Percentiles rank a stretch among this genome's conserved stretches.
Evolutionary conservation across 2,888 invertebrate genomes (phyloP).

Genomic region (Blastobasis lacticolella): DNA sequence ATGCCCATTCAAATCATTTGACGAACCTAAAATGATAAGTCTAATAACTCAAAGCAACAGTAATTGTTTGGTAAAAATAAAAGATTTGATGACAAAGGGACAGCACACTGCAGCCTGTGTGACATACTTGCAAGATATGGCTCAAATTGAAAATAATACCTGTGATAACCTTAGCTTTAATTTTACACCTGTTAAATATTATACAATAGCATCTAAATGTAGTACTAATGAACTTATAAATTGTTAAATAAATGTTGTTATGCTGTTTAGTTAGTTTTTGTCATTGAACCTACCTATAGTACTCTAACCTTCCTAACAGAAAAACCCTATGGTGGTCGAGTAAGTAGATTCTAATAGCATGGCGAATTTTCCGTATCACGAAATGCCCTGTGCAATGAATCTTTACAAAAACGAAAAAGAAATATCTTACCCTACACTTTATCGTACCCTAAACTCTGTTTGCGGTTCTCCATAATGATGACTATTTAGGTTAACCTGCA

Average conservation of each 20-base stretch:
- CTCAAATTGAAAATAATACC: conserved; percentile 13
- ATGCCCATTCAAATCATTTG: conserved; percentile 77
- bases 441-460: no score
- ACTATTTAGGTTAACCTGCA: no score
- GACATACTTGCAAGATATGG: conserved; percentile 23
- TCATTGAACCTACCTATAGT: no score
- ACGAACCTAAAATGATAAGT: conserved; percentile 45
- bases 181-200: conserved; percentile 60
- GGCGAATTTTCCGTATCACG: no score
- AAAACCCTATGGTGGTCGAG: no score
- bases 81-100: conserved; percentile 11
- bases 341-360: no score
- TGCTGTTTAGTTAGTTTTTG: not conserved
- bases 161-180: conserved; percentile 45
- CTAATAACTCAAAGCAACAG: conserved; percentile 5
- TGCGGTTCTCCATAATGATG: no score
- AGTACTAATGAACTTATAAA: conserved; percentile 3
- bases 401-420: no score
- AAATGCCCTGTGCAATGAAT: no score
- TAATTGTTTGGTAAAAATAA: no score
- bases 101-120: conserved; percentile 45
- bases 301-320: no score
- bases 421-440: no score
- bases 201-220: conserved; percentile 23
- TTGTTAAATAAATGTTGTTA: not conserved